Evolutionary conservation across 2,113 vertebrate genomes (phyloP).

Genomic region (Castor canadensis): DNA sequence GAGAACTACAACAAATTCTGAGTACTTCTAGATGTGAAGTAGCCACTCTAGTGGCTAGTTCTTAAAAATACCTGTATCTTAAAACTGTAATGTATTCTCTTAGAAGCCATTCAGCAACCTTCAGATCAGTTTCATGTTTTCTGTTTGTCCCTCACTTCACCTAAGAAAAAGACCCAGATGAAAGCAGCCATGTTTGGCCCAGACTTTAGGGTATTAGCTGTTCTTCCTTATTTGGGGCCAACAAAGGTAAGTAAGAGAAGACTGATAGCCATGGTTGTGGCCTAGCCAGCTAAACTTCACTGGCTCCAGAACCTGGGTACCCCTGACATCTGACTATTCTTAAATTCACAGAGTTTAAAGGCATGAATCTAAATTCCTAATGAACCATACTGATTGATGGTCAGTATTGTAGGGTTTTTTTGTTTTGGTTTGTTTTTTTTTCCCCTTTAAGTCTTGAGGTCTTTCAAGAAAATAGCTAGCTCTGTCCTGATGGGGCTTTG

Average conservation of each 20-base stretch:
- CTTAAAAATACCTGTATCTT: background rate
- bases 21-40: no score
- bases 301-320: background rate
- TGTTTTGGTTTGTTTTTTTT: background rate
- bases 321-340: background rate
- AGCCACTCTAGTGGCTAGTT: no score
- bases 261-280: background rate
- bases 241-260: background rate
- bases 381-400: background rate
- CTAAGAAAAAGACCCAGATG: background rate
- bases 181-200: background rate
- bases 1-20: background rate
- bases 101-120: background rate
- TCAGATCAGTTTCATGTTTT: background rate
- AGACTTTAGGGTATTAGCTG: background rate
- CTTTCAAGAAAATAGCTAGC: background rate
- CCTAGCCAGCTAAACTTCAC: background rate
- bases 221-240: background rate
- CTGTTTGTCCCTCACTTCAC: background rate
- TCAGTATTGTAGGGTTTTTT: background rate
- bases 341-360: background rate
- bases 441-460: no score
- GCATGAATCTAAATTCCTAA: background rate
- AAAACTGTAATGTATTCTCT: background rate
- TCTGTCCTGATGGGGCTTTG: background rate